These are phyloP conservation scores for Eufriesea mexicana DNA, from an alignment of 1,140 invertebrate genomes.

Conservation along the genomic window DNA sequence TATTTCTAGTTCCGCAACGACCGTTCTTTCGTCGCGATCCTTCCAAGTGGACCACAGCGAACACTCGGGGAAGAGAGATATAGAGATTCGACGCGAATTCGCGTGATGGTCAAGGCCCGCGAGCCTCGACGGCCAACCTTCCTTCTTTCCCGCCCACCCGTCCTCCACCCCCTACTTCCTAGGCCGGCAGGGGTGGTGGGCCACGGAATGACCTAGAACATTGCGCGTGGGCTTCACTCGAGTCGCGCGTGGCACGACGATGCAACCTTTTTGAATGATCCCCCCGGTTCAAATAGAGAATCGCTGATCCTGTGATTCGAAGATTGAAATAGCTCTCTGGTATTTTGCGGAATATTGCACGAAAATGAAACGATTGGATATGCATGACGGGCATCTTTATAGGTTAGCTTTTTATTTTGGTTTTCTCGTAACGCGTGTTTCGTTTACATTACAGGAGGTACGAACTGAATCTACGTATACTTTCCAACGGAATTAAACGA, in stretches of 20 bases:
- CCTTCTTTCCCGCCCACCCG: not conserved
- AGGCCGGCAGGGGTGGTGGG: conserved; percentile 11
- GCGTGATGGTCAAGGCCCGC: conserved; percentile 31
- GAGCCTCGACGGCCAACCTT: conserved; percentile 37
- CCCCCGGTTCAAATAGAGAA: not conserved
- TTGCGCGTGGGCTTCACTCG: not conserved
- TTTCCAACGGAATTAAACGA: not conserved
- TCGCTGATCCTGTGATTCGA: no score
- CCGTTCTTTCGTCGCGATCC: conserved; percentile 4
- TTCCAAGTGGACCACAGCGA: not conserved
- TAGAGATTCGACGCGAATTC: conserved; percentile 16
- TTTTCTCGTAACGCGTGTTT: not conserved
- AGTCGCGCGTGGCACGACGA: not conserved
- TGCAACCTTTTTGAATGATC: conserved; percentile 7
- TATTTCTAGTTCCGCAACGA: conserved; percentile 77
- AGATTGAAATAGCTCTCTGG: no score
- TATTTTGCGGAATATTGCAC: not conserved
- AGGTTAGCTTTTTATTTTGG: no score
- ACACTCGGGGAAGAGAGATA: not conserved
- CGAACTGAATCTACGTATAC: not conserved
- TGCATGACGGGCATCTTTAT: no score
- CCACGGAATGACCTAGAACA: conserved; percentile 19
- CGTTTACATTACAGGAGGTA: not conserved
- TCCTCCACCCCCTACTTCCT: not conserved
- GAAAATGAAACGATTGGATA: not conserved